Evolutionary conservation across 1,140 invertebrate genomes (phyloP).

Genomic region (Caenorhabditis remanei): DNA sequence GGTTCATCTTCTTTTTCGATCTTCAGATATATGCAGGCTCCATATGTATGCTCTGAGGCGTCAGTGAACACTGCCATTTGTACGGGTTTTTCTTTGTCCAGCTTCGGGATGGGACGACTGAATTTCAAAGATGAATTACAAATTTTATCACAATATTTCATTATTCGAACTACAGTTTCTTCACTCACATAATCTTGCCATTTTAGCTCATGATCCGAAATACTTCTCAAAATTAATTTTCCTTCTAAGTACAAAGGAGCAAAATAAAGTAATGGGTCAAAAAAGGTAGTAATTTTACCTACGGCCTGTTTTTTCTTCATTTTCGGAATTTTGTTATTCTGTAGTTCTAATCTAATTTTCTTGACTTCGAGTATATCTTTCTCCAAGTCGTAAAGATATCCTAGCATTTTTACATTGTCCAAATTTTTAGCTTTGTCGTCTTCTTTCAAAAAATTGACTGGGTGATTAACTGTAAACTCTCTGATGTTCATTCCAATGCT

Average conservation of each 20-base stretch:
- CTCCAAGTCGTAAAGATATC: neutral
- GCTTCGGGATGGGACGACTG: neutral
- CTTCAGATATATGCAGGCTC: neutral
- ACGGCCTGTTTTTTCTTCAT: neutral
- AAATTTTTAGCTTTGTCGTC: neutral
- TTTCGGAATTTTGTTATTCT: neutral
- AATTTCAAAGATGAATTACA: neutral
- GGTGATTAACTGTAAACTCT: neutral
- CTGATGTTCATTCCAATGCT: neutral
- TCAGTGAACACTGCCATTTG: neutral
- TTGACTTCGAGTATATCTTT: neutral
- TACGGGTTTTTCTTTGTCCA: neutral
- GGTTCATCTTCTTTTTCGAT: neutral
- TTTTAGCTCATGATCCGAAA: neutral
- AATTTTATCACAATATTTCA: neutral
- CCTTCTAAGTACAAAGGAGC: neutral
- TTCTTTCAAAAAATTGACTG: neutral
- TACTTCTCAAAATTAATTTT: neutral
- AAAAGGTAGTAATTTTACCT: neutral
- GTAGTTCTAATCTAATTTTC: neutral
- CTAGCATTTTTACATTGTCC: constrained; percentile 4
- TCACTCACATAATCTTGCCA: neutral
- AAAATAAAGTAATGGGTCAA: neutral
- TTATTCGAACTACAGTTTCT: neutral
- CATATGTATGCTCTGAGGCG: neutral